Base-by-base conservation (phyloP, 2,113 vertebrate genomes). In the Pristiophorus japonicus region DNA sequence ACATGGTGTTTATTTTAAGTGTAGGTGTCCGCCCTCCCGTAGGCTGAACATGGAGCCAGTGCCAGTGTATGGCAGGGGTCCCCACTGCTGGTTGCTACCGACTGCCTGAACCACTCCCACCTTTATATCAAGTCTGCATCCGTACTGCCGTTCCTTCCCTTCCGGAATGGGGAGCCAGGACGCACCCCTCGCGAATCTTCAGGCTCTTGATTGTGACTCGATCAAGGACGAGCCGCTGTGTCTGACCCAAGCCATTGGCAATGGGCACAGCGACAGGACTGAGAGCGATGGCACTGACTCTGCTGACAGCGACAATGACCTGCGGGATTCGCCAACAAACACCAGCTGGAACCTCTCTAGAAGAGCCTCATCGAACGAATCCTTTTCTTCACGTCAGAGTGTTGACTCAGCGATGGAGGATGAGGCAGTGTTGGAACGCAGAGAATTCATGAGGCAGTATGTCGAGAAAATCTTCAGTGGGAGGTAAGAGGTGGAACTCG, bases 241-340 rank as follows among this genome's bases (percentile, higher is more conserved):
- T 11, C 95, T 96, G 14, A 85, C 96, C 0, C 92, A 92, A 11
- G 96, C 97, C 47, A 78, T 96, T 0, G 96, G 96, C 95, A 96
- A 73, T 0, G 96, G 96, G 0, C 95, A 95, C 18, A 87, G 65
- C 11, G 18, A 65, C 6, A 51, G 63, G 84, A 70, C 65, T 10
- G 98, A 98, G 96, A 99, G 99, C 0, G 99, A 99, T 42, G 98
- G 98, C 95, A 99, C 99, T 0, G 99, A 99, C 96, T 99, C 99
- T 0, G 99, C 99, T 0, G 99, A 99, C 97, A 99, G 99, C 0
- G 99, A 99, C 96, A 98, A 98, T 0, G 99, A 99, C 95, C 97
- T 96, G 96, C 98, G 97, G 0, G 98, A 97, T 95, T 98, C 98
- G 0, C 97, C 98, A 0, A 96, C 96, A 0, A 97, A 97, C 30